These are phyloP conservation scores for Hormiphora californensis DNA, from an alignment of 37 sponge, comb jelly and placozoan genomes.

Conservation along the genomic window DNA sequence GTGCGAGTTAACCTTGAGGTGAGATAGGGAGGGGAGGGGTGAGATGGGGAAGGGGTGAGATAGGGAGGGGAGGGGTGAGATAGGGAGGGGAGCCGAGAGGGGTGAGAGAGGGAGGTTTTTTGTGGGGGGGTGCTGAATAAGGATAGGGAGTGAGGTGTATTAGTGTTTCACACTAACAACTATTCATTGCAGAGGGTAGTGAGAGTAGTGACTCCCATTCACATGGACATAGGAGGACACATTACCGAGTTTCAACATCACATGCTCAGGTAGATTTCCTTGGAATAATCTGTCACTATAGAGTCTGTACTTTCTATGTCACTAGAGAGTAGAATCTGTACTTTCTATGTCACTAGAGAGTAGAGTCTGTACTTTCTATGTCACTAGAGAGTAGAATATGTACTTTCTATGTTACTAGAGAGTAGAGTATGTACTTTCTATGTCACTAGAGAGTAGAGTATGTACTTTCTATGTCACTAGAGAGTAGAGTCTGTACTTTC, in stretches of 20 bases:
- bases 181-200: slow-evolving; percentile 2
- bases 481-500: too few relatives aligned
- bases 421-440: too few relatives aligned
- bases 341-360: too few relatives aligned
- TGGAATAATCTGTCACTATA: too few relatives aligned
- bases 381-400: too few relatives aligned
- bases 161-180: background rate
- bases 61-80: background rate
- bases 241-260: slow-evolving; percentile 36
- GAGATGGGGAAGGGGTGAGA: background rate
- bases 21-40: background rate
- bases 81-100: background rate
- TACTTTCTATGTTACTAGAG: too few relatives aligned
- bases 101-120: background rate
- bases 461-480: too few relatives aligned
- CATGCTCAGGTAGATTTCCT: background rate
- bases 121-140: background rate
- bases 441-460: too few relatives aligned
- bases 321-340: too few relatives aligned
- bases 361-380: too few relatives aligned
- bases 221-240: slow-evolving; percentile 6
- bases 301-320: too few relatives aligned
- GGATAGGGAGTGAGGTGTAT: background rate
- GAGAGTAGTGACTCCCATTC: background rate
- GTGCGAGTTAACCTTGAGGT: slow-evolving; percentile 29